Base-by-base conservation (phyloP, 2,797 vertebrate species). In the Chelonia mydas region DNA sequence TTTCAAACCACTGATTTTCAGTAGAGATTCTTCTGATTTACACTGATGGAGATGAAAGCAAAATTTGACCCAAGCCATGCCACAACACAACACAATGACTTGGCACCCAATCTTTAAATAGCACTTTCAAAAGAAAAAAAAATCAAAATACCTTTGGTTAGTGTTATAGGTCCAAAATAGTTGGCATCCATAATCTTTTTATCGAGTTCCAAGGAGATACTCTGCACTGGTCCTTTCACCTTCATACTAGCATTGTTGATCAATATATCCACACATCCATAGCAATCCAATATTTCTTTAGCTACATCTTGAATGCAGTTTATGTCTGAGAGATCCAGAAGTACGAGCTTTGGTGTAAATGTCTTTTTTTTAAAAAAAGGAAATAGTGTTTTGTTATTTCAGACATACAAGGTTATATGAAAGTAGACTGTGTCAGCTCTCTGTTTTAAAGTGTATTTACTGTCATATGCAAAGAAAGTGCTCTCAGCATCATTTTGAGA, bases 161-260 rank as follows among this genome's bases (percentile, higher is more conserved):
- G 96, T 25, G 99, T 98, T 97, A 99, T 98, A 86, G 99, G 99
- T 25, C 99, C 99, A 65, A 99, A 99, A 97, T 99, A 99, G 95
- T 99, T 99, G 88, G 98, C 98, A 61, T 99, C 99, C 99, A 99
- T 99, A 94, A 99, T 98, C 95, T 99, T 99, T 97, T 98, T 99
- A 98, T 99, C 99, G 65, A 99, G 97, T n/a, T 99, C 99, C 97
- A 99, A 95, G 12, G 99, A 99, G 83, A 99, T 98, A 76, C 98
- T 99, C 92, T 99, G 99, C 45, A 98, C 99, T 0, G 99, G 98
- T 16, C 99, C 99, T 92, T 99, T 99, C 94, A 99, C 95, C 97
- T 99, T 99, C 98, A 99, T 97, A 5, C 99, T 99, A 96, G 99
- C 98, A 4, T 99, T 99, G 95, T 99, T 99, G 97, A 99, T 98